Percentiles rank a stretch among this genome's conserved stretches.
Conservation (phyloP, 2,888 invertebrate genomes). For the Stenolophus ochropezus region DNA sequence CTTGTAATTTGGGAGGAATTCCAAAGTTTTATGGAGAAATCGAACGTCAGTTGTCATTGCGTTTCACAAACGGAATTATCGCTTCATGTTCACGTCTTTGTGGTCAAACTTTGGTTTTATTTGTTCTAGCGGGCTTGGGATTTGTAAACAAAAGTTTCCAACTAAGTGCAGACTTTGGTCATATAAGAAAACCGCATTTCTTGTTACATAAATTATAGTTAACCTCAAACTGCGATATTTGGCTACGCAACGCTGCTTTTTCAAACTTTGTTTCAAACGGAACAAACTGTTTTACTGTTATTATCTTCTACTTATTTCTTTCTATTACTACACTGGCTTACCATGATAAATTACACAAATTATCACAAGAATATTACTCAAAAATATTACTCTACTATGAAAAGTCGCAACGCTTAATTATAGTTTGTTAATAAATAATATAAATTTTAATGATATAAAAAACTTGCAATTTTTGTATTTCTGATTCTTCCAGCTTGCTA, state of each 20-base stretch:
- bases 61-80: background rate
- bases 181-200: conserved; percentile 33
- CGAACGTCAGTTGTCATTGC: background rate
- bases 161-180: conserved; percentile 32
- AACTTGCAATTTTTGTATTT: too few relatives aligned
- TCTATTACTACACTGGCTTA: background rate
- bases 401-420: too few relatives aligned
- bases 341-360: too few relatives aligned
- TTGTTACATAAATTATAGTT: conserved; percentile 32
- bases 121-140: background rate
- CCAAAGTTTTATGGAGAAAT: background rate
- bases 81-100: background rate
- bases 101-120: conserved; percentile 43
- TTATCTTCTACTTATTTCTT: background rate
- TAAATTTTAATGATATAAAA: too few relatives aligned
- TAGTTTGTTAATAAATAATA: too few relatives aligned
- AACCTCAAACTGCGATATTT: conserved; percentile 22
- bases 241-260: background rate
- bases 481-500: too few relatives aligned
- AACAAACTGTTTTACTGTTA: background rate
- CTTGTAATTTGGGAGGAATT: background rate
- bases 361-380: too few relatives aligned
- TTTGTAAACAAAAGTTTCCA: conserved; percentile 43
- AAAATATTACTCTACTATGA: too few relatives aligned
- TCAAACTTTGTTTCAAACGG: background rate